These are phyloP conservation scores for Dyspetes luteomarginatus DNA, from an alignment of 2,888 invertebrate species.

Conservation along the genomic window DNA sequence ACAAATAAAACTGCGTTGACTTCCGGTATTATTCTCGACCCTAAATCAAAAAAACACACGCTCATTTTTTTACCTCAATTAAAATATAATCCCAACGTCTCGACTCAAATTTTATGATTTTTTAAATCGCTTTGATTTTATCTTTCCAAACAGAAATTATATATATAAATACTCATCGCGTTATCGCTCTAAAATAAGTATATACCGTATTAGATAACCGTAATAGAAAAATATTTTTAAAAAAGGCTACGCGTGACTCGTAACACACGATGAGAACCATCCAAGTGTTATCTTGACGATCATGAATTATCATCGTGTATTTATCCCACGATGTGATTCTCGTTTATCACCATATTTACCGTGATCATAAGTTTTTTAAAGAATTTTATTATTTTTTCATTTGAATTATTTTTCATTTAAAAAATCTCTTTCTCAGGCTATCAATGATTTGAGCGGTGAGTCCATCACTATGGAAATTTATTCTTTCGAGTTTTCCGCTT, in stretches of 20 bases:
- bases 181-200: no score
- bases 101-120: no score
- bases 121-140: no score
- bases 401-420: background rate
- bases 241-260: conserved; percentile 1
- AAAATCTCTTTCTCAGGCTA: conserved; percentile 10
- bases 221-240: no score
- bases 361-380: conserved; percentile 23
- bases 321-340: conserved; percentile 14
- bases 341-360: background rate
- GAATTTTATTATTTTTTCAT: no score
- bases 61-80: no score
- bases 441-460: background rate
- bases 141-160: no score
- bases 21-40: no score
- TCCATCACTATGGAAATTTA: conserved; percentile 3
- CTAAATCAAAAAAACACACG: no score
- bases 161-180: no score
- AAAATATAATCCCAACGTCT: no score
- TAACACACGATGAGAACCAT: conserved; percentile 16
- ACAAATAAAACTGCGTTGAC: background rate
- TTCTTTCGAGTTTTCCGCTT: conserved; percentile 20
- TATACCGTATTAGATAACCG: no score
- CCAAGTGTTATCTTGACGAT: conserved; percentile 16
- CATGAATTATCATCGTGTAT: conserved; percentile 19